A percentile compares a stretch with the other conserved stretches of the same genome.
Conservation (phyloP, 2,888 invertebrate species). For the Coelinius sp. region DNA sequence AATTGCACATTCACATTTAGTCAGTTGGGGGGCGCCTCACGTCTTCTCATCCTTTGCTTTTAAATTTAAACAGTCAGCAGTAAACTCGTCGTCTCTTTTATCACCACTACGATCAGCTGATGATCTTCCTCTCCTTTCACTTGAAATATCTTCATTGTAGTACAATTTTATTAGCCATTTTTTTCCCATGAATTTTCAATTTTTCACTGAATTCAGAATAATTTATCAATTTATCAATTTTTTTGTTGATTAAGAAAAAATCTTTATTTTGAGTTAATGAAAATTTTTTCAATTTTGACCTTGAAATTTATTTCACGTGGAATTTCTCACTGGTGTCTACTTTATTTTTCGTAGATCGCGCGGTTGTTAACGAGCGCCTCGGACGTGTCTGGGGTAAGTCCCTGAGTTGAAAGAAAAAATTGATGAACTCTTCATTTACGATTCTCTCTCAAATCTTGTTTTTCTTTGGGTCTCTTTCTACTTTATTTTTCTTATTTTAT, state of each 20-base stretch:
- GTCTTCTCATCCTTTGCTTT: conserved; percentile 1
- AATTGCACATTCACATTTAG: not conserved
- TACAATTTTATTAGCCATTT: conserved; percentile 10
- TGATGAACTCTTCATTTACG: conserved; percentile 5
- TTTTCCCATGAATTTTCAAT: too few relatives aligned
- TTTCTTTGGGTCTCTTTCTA: too few relatives aligned
- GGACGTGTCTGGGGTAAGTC: conserved; percentile 54
- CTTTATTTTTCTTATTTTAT: not conserved
- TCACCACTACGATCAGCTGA: conserved; percentile 5
- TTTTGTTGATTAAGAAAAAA: not conserved
- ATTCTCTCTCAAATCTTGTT: not conserved
- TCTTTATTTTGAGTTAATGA: not conserved
- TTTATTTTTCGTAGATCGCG: conserved; percentile 50
- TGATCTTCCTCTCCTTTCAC: not conserved
- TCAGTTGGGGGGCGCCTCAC: not conserved
- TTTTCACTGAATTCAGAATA: not conserved
- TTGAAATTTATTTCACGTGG: conserved; percentile 10
- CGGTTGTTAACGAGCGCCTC: conserved; percentile 49
- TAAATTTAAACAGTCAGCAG: conserved; percentile 12
- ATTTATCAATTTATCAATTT: not conserved
- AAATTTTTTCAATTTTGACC: not conserved
- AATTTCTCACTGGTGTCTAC: conserved; percentile 39
- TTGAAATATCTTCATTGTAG: not conserved
- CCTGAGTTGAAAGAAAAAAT: conserved; percentile 42
- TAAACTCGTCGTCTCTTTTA: conserved; percentile 1